A percentile compares a stretch with the other conserved stretches of the same genome.
These are phyloP conservation scores for Cephonodes hylas DNA, from an alignment of 2,888 invertebrate genomes.

Conservation along the genomic window DNA sequence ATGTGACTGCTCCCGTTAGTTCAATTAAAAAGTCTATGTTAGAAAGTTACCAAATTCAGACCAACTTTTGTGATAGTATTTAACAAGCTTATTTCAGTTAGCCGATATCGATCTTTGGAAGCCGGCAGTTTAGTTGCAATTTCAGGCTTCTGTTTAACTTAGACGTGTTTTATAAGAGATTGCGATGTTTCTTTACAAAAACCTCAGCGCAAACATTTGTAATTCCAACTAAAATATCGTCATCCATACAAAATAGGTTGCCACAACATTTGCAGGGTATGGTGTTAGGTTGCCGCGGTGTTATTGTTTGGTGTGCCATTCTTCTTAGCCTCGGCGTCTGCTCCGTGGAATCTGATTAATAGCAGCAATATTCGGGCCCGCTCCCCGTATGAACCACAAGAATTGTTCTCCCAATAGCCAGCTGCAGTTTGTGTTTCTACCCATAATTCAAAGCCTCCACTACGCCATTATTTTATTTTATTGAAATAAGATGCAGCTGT, in stretches of 20 bases:
- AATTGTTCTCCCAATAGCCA: slow-evolving; percentile 43
- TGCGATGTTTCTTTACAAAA: slow-evolving; percentile 22
- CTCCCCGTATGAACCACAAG: slow-evolving; percentile 53
- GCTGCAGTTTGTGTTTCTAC: slow-evolving; percentile 33
- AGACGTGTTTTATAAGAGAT: background rate
- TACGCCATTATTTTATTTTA: slow-evolving; percentile 3
- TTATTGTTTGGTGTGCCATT: slow-evolving; percentile 64
- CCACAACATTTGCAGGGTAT: slow-evolving; percentile 23
- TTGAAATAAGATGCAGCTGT: background rate
- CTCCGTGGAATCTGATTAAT: slow-evolving; percentile 63
- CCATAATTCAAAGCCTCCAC: slow-evolving; percentile 33
- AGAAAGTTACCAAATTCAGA: slow-evolving; percentile 27
- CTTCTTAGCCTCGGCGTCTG: slow-evolving; percentile 46
- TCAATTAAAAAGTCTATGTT: slow-evolving; percentile 54
- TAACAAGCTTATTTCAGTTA: slow-evolving; percentile 33
- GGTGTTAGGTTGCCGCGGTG: slow-evolving; percentile 24
- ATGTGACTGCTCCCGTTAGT: slow-evolving; percentile 58
- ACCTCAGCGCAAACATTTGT: slow-evolving; percentile 31
- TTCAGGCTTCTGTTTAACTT: background rate
- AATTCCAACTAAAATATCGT: slow-evolving; percentile 36
- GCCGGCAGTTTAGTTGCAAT: slow-evolving; percentile 10
- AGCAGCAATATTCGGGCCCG: slow-evolving; percentile 65
- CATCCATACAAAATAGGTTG: slow-evolving; percentile 32
- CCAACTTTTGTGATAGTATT: slow-evolving; percentile 45
- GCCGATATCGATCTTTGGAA: slow-evolving; percentile 11